Base-by-base conservation (phyloP, 2,888 invertebrate species). In the Lagria hirta region DNA sequence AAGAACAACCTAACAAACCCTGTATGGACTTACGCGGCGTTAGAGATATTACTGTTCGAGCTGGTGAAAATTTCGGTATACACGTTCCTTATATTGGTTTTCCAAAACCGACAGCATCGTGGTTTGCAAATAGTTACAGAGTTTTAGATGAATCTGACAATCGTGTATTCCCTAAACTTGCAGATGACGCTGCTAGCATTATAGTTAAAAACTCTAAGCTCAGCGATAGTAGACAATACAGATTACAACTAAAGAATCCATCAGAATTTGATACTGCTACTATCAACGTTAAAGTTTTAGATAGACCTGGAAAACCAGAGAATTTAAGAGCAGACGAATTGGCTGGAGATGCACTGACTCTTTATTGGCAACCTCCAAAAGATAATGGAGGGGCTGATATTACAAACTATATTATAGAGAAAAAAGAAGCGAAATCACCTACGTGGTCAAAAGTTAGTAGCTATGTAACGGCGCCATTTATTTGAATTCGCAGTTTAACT, bases 61-160 rank as follows among this genome's bases (percentile, higher is more conserved):
- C 98, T 50, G 99, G 99, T 33, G 96, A 99, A 76, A 94, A 96
- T 71, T 97, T 99, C 77, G 88, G 90, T 57, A 94, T 99, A 65
- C 90, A 92, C 63, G 89, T 99, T 8, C 98, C 98, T 2, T 98
- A 91, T 73, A 82, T 88, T 58, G 96, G 95, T 52, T 90, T 94
- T 81, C 98, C 99, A 2, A 89, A 91, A 73, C 99, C 99, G 3
- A 89, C 86, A 2, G 94, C 96, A 1, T 82, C 87, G 20, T 97
- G 98, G 94, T 88, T 88, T 68, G 86, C 87, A 23, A 93, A 92
- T 55, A n/a, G n/a, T n/a, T 93, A 93, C 63, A 81, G 80, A 52
- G 78, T 86, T 4, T 75, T 94, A 28, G 89, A 89, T 56, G 87
- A 88, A 55, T 78, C 80, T 21, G 89, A 91, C 57, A 78, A 79